phyloP scores from a whole-genome alignment of 2,113 vertebrate genomes.

The Peromyscus maniculatus region DNA sequence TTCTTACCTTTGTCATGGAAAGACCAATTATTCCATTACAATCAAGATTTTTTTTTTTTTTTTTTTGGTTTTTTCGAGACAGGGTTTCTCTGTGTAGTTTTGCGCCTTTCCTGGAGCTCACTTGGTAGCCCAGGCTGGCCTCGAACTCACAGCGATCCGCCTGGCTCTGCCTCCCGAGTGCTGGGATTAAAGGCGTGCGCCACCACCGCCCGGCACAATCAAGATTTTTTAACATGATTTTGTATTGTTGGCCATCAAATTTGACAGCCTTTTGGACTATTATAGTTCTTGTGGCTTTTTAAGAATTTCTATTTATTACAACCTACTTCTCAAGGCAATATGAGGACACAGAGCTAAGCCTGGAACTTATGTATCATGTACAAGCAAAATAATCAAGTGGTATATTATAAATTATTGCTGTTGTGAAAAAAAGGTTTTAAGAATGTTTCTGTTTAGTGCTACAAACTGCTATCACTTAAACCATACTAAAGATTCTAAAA shows the following conservation, averaged over 20 bases:
- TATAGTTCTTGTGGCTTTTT: neutral
- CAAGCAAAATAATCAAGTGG: slow-evolving; percentile 33
- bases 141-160: no score
- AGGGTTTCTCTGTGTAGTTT: no score
- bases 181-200: no score
- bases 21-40: slow-evolving; percentile 6
- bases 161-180: no score
- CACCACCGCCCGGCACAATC: no score
- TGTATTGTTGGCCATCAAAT: slow-evolving; percentile 40
- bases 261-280: slow-evolving; percentile 34
- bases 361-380: neutral
- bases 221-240: slow-evolving; percentile 31
- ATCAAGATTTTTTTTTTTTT: slow-evolving; percentile 27
- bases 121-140: no score
- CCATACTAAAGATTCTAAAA: slow-evolving; percentile 28
- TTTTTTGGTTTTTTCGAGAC: no score
- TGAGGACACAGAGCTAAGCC: neutral
- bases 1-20: slow-evolving; percentile 52
- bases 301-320: slow-evolving; percentile 48
- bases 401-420: neutral
- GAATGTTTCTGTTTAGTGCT: neutral
- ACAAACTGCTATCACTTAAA: neutral
- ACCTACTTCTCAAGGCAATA: slow-evolving; percentile 37
- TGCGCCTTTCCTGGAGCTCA: no score
- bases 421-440: slow-evolving; percentile 4